phyloP scores from a whole-genome alignment of 2,797 vertebrate genomes.

The Holocentrus rufus region DNA sequence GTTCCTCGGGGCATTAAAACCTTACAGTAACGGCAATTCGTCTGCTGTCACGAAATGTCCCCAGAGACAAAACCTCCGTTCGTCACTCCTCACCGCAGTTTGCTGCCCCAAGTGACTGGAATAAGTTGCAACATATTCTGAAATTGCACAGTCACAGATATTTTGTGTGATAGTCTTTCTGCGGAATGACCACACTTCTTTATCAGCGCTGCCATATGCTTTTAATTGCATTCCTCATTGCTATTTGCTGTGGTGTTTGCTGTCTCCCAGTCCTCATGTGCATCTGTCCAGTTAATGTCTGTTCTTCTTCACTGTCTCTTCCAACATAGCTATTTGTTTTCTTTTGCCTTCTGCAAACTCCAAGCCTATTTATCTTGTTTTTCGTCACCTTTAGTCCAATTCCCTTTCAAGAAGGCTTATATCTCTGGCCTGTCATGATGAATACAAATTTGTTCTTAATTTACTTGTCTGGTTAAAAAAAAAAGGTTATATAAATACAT shows the following conservation, averaged over 20 bases:
- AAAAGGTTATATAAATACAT: neutral
- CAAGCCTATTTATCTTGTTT: neutral
- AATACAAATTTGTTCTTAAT: conserved; percentile 28
- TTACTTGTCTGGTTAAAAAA: conserved; percentile 25
- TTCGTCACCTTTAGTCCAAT: neutral
- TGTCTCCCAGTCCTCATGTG: too few species aligned
- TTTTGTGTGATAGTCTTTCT: neutral
- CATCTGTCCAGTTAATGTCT: too few species aligned
- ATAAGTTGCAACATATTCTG: too few species aligned
- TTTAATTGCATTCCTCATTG: too few species aligned
- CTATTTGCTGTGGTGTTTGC: too few species aligned
- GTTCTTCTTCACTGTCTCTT: too few species aligned
- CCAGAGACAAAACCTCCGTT: neutral
- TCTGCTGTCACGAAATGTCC: neutral
- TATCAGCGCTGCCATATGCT: too few species aligned
- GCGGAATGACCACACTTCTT: neutral
- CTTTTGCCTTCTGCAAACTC: neutral
- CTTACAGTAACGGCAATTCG: neutral
- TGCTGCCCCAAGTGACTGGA: neutral
- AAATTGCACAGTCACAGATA: neutral
- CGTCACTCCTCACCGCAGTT: neutral
- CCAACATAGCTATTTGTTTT: neutral
- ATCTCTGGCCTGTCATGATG: conserved; percentile 13
- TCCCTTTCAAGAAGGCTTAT: neutral
- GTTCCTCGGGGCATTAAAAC: neutral